These are phyloP conservation scores for Hydrozoanthus gracilis DNA, from an alignment of 92 coral and sea anemone genomes.

Conservation along the genomic window DNA sequence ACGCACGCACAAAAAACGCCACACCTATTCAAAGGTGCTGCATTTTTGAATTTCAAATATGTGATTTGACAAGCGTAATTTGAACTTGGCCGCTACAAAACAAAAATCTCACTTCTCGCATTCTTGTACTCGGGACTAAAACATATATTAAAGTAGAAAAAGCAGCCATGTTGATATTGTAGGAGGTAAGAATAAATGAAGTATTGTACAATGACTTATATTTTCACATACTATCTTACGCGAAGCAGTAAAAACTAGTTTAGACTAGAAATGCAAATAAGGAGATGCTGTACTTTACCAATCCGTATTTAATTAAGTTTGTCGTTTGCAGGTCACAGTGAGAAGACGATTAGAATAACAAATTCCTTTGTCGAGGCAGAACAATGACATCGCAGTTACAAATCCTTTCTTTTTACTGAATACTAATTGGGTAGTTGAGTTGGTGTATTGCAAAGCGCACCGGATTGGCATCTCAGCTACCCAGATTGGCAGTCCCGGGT, in stretches of 20 bases:
- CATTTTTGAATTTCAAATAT: constrained; percentile 11
- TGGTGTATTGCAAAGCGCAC: not conserved
- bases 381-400: not conserved
- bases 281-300: not conserved
- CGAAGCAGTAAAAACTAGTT: not conserved
- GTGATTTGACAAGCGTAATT: not conserved
- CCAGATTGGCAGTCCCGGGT: constrained; percentile 6
- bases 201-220: constrained; percentile 1
- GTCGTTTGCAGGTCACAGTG: not conserved
- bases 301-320: not conserved
- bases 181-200: constrained; percentile 16
- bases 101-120: constrained; percentile 20
- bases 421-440: not conserved
- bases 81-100: not conserved
- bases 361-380: not conserved
- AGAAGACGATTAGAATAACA: not conserved
- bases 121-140: not conserved
- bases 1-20: not conserved
- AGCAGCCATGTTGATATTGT: constrained; percentile 14
- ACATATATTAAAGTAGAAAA: not conserved
- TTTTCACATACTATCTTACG: not conserved
- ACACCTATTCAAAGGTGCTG: constrained; percentile 9
- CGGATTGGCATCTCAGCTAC: not conserved
- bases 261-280: not conserved
- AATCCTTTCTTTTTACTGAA: not conserved